phyloP scores from a whole-genome alignment of 1,140 invertebrate genomes.

The Phocides pigmalion region DNA sequence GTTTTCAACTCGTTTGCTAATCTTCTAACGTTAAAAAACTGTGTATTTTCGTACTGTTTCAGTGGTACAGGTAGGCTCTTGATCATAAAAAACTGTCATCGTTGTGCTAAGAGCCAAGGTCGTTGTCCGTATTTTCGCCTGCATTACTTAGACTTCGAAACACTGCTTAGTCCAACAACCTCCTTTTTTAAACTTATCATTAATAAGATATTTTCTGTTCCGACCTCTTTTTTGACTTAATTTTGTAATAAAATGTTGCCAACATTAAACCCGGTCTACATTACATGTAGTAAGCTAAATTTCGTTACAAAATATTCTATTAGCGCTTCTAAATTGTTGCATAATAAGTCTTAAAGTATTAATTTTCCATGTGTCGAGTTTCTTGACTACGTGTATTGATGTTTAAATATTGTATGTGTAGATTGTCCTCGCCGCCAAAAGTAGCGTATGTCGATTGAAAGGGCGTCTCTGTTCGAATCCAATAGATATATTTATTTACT shows the following conservation, averaged over 20 bases:
- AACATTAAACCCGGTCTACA: conserved; percentile 41
- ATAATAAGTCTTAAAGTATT: conserved; percentile 44
- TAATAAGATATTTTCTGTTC: not conserved
- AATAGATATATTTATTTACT: not conserved
- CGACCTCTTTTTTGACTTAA: not conserved
- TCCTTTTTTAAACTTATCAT: too few relatives aligned
- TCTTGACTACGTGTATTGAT: conserved; percentile 31
- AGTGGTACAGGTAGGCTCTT: too few relatives aligned
- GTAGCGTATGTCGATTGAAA: not conserved
- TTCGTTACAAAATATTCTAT: conserved; percentile 45
- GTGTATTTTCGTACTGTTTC: too few relatives aligned
- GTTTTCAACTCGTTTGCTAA: too few relatives aligned
- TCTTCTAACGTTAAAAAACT: too few relatives aligned
- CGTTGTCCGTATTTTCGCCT: too few relatives aligned
- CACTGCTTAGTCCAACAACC: too few relatives aligned
- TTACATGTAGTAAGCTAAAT: conserved; percentile 42
- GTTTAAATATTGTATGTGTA: conserved; percentile 30
- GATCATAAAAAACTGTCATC: too few relatives aligned
- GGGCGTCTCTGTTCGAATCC: not conserved
- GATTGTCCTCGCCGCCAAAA: conserved; percentile 15
- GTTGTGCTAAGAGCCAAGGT: too few relatives aligned
- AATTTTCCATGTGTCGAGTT: conserved; percentile 26
- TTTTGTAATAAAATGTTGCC: conserved; percentile 8
- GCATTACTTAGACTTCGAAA: too few relatives aligned
- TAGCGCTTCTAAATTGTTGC: conserved; percentile 52